phyloP scores from a whole-genome alignment of 2,113 vertebrate genomes.

The Oreocharis arfaki region DNA sequence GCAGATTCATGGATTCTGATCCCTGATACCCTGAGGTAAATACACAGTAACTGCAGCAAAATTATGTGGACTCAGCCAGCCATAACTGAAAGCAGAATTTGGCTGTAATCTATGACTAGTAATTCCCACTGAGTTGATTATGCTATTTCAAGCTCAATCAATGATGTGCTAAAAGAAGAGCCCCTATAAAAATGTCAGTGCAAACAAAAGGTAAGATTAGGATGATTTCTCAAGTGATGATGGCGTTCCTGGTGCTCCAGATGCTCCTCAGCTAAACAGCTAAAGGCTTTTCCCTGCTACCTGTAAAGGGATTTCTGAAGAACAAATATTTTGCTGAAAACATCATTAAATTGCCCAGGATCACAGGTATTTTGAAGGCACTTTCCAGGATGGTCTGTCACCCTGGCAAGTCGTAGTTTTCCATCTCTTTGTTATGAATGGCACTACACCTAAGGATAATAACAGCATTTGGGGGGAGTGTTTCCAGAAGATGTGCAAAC shows the following conservation, averaged over 20 bases:
- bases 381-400: neutral
- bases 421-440: neutral
- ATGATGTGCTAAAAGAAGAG: constrained; percentile 10
- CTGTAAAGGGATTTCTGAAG: neutral
- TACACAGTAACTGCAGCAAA: neutral
- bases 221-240: neutral
- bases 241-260: neutral
- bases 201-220: constrained; percentile 25
- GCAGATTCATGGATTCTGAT: neutral
- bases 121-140: constrained; percentile 35
- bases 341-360: neutral
- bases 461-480: neutral
- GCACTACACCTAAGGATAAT: neutral
- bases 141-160: constrained; percentile 12
- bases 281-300: neutral
- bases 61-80: neutral
- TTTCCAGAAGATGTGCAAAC: neutral
- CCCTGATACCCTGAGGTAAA: neutral
- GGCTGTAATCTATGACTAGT: neutral
- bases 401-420: neutral
- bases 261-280: neutral
- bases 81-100: neutral
- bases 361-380: neutral
- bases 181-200: constrained; percentile 23
- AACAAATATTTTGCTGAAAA: neutral